A percentile compares a stretch with the other conserved stretches of the same genome.
Evolutionary conservation across 2,797 vertebrate genomes (phyloP).

Genomic region (Malacoraja senta): DNA sequence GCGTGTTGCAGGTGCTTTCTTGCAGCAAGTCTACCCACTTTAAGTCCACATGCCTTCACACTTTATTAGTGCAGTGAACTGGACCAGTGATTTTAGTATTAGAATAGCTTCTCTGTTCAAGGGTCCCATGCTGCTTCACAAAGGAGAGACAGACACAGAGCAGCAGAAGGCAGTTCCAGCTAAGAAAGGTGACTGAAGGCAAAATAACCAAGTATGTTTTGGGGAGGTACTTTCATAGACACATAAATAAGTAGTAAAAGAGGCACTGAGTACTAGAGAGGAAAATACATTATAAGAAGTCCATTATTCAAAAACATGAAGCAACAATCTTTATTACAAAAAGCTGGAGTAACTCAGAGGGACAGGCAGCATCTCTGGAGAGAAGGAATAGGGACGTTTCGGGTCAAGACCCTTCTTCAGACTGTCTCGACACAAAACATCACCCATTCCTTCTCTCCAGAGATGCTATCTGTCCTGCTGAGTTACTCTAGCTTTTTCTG

Average conservation of each 20-base stretch:
- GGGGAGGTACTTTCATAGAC: background rate
- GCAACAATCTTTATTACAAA: background rate
- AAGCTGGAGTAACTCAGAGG: too few species aligned
- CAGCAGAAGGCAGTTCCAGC: background rate
- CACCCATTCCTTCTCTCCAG: too few species aligned
- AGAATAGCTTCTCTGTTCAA: background rate
- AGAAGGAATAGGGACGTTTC: too few species aligned
- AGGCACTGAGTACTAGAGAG: background rate
- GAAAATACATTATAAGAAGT: background rate
- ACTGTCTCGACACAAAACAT: too few species aligned
- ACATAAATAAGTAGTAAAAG: background rate
- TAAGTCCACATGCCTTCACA: background rate
- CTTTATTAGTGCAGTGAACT: background rate
- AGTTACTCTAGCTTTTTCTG: too few species aligned
- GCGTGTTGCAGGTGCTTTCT: background rate
- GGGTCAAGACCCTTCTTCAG: too few species aligned
- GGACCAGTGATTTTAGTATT: background rate
- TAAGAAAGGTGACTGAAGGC: background rate
- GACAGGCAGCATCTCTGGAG: too few species aligned
- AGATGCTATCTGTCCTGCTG: too few species aligned
- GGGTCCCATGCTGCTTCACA: background rate
- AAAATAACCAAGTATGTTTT: background rate
- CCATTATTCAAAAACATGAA: background rate
- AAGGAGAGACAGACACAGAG: background rate
- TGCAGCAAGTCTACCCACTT: background rate